A percentile compares a stretch with the other conserved stretches of the same genome.
Conservation (phyloP, 2,797 vertebrate genomes). For the Capromys pilorides region DNA sequence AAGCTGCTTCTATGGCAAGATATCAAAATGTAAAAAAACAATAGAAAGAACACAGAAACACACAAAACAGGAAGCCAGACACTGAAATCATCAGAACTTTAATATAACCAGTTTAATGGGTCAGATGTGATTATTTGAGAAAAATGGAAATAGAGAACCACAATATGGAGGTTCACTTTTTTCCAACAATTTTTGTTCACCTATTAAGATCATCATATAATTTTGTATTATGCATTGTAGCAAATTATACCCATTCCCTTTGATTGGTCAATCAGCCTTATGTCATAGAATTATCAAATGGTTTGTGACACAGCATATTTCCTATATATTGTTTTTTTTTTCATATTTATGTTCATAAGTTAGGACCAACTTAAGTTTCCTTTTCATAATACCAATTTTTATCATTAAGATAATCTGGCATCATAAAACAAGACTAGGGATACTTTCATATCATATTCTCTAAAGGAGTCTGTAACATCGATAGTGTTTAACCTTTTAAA, state of each 20-base stretch:
- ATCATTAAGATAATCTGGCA: not conserved
- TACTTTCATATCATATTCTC: not conserved
- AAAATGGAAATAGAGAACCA: constrained; percentile 36
- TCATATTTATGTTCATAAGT: not conserved
- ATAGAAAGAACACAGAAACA: constrained; percentile 24
- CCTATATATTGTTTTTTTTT: not conserved
- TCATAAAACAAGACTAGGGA: constrained; percentile 26
- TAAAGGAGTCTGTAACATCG: not conserved
- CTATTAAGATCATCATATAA: not conserved
- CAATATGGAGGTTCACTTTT: not conserved
- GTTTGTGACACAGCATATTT: not conserved
- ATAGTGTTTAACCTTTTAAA: not conserved
- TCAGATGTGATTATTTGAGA: not conserved
- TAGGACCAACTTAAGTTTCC: not conserved
- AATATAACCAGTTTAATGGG: not conserved
- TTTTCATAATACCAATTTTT: not conserved
- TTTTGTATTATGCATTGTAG: not conserved
- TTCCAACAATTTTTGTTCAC: not conserved
- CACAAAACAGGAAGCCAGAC: not conserved
- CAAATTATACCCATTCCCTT: not conserved
- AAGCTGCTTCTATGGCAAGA: constrained; percentile 61
- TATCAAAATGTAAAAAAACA: constrained; percentile 2
- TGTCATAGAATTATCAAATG: not conserved
- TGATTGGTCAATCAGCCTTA: not conserved
- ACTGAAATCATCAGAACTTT: not conserved